Evolutionary conservation across 1,140 invertebrate species (phyloP).

Genomic region (Bombyx mori): ASM3026992v2 NC_085111.1:8554501-8555000

Average conservation of each 20-base stretch:
- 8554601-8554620: conserved; percentile 55
- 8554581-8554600: conserved; percentile 65
- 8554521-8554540: conserved; percentile 92
- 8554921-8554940: conserved; percentile 55
- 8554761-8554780: too few species aligned
- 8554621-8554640: conserved; percentile 45
- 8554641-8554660: conserved; percentile 38
- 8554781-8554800: neutral
- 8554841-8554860: conserved; percentile 57
- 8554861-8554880: conserved; percentile 59
- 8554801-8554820: conserved; percentile 17
- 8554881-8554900: conserved; percentile 55
- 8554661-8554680: too few species aligned
- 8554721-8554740: neutral
- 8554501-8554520: conserved; percentile 90
- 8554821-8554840: conserved; percentile 52
- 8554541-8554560: conserved; percentile 91
- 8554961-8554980: conserved; percentile 49
- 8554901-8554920: conserved; percentile 31
- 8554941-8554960: conserved; percentile 55
- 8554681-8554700: neutral
- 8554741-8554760: too few species aligned
- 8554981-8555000: conserved; percentile 50
- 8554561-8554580: conserved; percentile 84
- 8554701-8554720: neutral